Evolutionary conservation across 2,888 invertebrate species (phyloP), one percentile per base, ranked within the genome.

Genomic region (Microplitis manilae): DNA sequence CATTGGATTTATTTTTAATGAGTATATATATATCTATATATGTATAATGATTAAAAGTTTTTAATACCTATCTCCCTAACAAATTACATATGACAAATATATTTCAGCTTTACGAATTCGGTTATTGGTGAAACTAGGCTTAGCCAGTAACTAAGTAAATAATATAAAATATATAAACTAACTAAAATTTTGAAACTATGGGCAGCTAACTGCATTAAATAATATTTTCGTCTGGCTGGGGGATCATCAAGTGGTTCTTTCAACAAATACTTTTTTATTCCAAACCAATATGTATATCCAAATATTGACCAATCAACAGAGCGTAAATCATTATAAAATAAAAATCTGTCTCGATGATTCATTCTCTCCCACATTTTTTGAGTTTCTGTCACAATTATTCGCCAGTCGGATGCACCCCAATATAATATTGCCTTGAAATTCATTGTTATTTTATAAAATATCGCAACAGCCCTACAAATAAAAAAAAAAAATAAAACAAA

Each of bases 11-110:
- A 30, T 30, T 30, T 30, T 30, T 2, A 2, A 4, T 30, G 30
- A 30, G 30, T 30, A 20, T 20, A 20, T 30, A 20, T 20, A 30
- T 4, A 30, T 90, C 88, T 90, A 90, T 89, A 89, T 87, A 88
- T 86, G 86, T 30, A 85, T 81, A 84, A 85, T 83, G 82, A 80
- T 83, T 85, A 67, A 77, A 78, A 75, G 65, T 38, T 73, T 78
- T 69, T 65, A 67, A 64, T 77, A 9, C 75, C 78, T 70, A 38
- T 60, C 73, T 74, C 72, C 30, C 30, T n/a, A 75, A 15, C 17
- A 7, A 62, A 39, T 15, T 38, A 17, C 62, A 62, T n/a, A 13
- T 39, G 30, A 39, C 15, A n/a, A 9, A 62, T 39, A 62, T 50
- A 72, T 40, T 70, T 13, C 39, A 4, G 1, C 8, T 61, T 38